A percentile compares a stretch with the other conserved stretches of the same genome.
Conservation (phyloP, 2,888 invertebrate genomes). For the Proisotoma minuta region DNA sequence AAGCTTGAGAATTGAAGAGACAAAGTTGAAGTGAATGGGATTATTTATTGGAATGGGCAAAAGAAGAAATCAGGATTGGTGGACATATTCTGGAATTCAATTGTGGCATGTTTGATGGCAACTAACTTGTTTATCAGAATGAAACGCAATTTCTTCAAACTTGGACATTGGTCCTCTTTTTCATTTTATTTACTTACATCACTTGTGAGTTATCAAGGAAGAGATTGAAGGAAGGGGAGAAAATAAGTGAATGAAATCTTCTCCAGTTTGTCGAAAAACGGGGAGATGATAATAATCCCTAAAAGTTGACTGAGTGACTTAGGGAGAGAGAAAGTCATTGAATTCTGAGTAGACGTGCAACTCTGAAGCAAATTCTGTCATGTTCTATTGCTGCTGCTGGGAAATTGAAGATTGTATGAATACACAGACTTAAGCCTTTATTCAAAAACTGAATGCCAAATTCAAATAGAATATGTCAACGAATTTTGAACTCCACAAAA, state of each 20-base stretch:
- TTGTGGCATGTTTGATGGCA: too few species aligned
- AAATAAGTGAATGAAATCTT: not conserved
- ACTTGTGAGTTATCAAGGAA: too few species aligned
- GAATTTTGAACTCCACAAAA: constrained; percentile 1
- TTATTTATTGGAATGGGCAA: too few species aligned
- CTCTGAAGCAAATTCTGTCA: not conserved
- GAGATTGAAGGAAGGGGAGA: not conserved
- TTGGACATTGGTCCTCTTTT: too few species aligned
- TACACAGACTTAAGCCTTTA: not conserved
- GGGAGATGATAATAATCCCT: constrained; percentile 2
- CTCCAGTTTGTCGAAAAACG: not conserved
- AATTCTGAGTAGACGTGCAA: not conserved
- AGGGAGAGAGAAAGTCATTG: constrained; percentile 3
- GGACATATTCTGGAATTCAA: too few species aligned
- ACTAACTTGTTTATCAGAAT: too few species aligned
- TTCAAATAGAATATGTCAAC: constrained; percentile 5
- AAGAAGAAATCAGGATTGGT: too few species aligned
- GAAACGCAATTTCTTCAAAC: too few species aligned
- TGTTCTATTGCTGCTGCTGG: not conserved
- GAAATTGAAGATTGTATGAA: not conserved
- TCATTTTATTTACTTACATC: too few species aligned
- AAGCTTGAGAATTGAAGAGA: too few species aligned
- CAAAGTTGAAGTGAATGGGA: too few species aligned
- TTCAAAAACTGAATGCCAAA: not conserved
- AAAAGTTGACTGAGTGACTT: not conserved